Evolutionary conservation across 1,140 invertebrate genomes (phyloP).

Genomic region (Aphidius ervi): DNA sequence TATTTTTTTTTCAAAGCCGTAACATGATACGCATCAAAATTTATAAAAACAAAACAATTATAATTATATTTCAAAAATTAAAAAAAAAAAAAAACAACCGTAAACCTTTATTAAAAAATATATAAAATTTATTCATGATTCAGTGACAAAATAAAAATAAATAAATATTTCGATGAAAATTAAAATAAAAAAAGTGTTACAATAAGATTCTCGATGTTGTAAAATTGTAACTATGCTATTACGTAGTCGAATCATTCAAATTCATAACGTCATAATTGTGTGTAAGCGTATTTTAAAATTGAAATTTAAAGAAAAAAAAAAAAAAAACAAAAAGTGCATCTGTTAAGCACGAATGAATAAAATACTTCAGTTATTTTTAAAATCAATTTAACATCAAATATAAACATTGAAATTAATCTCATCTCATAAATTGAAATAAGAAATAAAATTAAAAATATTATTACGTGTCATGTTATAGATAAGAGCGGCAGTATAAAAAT

Average conservation of each 20-base stretch:
- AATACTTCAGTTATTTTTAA: too few relatives aligned
- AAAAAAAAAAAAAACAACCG: not conserved
- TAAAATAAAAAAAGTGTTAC: constrained; percentile 15
- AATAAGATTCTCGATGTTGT: constrained; percentile 38
- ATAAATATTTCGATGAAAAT: not conserved
- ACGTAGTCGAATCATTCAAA: constrained; percentile 33
- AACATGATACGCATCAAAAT: constrained; percentile 3
- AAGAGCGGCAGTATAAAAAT: too few relatives aligned
- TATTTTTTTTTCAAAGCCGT: not conserved
- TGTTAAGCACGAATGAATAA: too few relatives aligned
- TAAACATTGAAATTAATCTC: too few relatives aligned
- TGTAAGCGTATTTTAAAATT: constrained; percentile 19
- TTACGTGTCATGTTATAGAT: too few relatives aligned
- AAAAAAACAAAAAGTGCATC: too few relatives aligned
- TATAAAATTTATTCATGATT: not conserved
- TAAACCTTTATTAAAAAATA: not conserved
- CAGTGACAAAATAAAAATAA: constrained; percentile 2
- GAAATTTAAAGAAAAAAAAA: too few relatives aligned
- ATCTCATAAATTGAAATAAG: too few relatives aligned
- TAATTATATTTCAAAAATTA: not conserved
- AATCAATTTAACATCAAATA: too few relatives aligned
- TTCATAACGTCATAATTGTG: constrained; percentile 26
- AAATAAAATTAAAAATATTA: too few relatives aligned
- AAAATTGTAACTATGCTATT: constrained; percentile 46
- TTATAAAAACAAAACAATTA: too few relatives aligned